phyloP scores from a whole-genome alignment of 2,113 vertebrate genomes.

The Melierax canorus region DNA sequence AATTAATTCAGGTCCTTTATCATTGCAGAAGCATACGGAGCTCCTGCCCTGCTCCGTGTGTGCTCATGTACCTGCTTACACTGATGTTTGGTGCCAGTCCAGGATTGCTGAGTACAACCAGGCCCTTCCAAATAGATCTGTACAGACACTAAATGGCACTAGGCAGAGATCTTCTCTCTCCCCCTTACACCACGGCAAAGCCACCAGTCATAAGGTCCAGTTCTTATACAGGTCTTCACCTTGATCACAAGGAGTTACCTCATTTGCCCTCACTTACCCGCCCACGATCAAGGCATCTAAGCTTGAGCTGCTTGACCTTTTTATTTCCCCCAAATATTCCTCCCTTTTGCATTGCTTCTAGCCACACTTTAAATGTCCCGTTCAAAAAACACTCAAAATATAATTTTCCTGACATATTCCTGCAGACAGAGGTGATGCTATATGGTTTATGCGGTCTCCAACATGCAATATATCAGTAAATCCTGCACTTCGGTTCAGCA shows the following conservation, averaged over 20 bases:
- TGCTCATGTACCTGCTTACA: too few relatives aligned
- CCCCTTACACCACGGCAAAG: not conserved
- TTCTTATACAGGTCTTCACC: not conserved
- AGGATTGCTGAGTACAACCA: not conserved
- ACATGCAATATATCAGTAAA: rapidly evolving
- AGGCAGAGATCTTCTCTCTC: not conserved
- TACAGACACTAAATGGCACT: not conserved
- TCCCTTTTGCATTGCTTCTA: not conserved
- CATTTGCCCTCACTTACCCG: not conserved
- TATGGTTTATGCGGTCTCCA: not conserved
- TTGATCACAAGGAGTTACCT: not conserved
- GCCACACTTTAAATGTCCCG: not conserved
- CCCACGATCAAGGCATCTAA: not conserved
- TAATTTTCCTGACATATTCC: not conserved
- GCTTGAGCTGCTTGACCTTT: not conserved
- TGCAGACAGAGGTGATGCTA: not conserved
- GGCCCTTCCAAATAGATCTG: not conserved
- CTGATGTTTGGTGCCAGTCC: too few relatives aligned
- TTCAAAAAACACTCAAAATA: not conserved
- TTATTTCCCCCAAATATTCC: not conserved
- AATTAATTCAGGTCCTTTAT: not conserved
- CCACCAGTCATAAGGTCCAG: not conserved
- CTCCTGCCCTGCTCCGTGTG: not conserved
- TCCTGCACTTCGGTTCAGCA: not conserved
- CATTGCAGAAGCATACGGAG: not conserved